phyloP scores from a whole-genome alignment of 2,113 vertebrate species.

The Ammodytes dubius region DNA sequence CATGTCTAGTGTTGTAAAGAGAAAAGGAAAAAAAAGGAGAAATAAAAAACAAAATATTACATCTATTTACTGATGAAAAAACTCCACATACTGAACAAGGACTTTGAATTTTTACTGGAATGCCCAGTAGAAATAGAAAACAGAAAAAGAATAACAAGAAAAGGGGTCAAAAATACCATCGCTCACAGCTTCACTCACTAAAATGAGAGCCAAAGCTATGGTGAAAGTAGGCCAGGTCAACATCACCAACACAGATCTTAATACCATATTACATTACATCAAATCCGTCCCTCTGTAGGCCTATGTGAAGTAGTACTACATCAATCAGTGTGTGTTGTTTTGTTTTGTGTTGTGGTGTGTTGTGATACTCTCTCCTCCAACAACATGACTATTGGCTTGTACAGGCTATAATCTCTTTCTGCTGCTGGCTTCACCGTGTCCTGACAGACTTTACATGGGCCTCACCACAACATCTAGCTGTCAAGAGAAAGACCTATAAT shows the following conservation, averaged over 20 bases:
- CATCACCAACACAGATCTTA: constrained; percentile 24
- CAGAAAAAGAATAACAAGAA: neutral
- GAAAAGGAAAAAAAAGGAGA: too few species aligned
- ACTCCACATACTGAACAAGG: neutral
- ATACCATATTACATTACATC: constrained; percentile 33
- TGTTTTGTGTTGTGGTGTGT: neutral
- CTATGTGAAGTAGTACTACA: neutral
- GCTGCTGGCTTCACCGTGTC: neutral
- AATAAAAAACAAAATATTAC: neutral
- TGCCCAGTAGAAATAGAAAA: neutral
- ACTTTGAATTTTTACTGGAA: neutral
- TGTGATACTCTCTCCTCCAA: constrained; percentile 4
- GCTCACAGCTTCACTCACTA: neutral
- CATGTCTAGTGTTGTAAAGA: neutral
- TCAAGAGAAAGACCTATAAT: constrained; percentile 48
- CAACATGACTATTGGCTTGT: constrained; percentile 1
- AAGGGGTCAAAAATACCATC: neutral
- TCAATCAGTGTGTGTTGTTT: neutral
- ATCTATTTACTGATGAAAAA: neutral
- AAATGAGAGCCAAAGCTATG: neutral
- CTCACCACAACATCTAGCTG: neutral
- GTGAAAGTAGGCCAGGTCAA: constrained; percentile 34
- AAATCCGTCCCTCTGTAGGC: neutral
- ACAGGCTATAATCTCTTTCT: neutral
- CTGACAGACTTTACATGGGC: constrained; percentile 14